Percentiles rank a stretch among this genome's conserved stretches.
These are phyloP conservation scores for Drosophila monieri DNA, from an alignment of 2,888 invertebrate species.

Conservation along the genomic window DNA sequence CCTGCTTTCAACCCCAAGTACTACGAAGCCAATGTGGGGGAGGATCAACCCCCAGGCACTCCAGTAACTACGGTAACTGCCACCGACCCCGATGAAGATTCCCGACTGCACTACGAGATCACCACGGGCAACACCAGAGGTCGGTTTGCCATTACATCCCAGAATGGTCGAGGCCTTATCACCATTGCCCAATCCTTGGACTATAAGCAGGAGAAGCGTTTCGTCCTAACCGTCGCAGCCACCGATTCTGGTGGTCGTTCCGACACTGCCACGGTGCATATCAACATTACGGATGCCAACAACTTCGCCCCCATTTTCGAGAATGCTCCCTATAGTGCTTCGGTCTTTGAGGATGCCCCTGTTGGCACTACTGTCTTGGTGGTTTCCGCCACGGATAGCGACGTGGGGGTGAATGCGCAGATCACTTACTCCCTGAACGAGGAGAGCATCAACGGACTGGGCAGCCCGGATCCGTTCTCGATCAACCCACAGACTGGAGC, in stretches of 20 bases:
- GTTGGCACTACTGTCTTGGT: constrained; percentile 96
- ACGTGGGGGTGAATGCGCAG: constrained; percentile 97
- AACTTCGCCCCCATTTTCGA: constrained; percentile 97
- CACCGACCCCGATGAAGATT: constrained; percentile 94
- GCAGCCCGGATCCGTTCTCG: constrained; percentile 89
- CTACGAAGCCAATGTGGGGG: constrained; percentile 95
- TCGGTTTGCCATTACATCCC: constrained; percentile 94
- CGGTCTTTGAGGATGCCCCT: constrained; percentile 96
- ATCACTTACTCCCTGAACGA: constrained; percentile 91
- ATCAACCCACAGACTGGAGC: constrained; percentile 97
- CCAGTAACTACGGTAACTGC: constrained; percentile 95
- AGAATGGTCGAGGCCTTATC: constrained; percentile 93
- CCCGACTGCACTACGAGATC: constrained; percentile 91
- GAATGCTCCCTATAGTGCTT: constrained; percentile 95
- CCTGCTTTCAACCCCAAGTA: constrained; percentile 97
- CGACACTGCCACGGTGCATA: constrained; percentile 94
- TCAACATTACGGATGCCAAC: constrained; percentile 97
- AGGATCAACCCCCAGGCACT: constrained; percentile 95
- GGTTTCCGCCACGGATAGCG: constrained; percentile 96
- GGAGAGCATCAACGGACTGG: constrained; percentile 86
- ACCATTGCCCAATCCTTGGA: constrained; percentile 96
- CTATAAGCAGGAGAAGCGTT: constrained; percentile 95
- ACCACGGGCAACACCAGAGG: constrained; percentile 93
- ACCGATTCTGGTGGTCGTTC: constrained; percentile 94
- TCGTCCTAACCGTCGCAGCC: constrained; percentile 93